These are phyloP conservation scores for Halisarca cf. caerulea DNA, from an alignment of 37 sponge, comb jelly and placozoan genomes.

Conservation along the genomic window DNA sequence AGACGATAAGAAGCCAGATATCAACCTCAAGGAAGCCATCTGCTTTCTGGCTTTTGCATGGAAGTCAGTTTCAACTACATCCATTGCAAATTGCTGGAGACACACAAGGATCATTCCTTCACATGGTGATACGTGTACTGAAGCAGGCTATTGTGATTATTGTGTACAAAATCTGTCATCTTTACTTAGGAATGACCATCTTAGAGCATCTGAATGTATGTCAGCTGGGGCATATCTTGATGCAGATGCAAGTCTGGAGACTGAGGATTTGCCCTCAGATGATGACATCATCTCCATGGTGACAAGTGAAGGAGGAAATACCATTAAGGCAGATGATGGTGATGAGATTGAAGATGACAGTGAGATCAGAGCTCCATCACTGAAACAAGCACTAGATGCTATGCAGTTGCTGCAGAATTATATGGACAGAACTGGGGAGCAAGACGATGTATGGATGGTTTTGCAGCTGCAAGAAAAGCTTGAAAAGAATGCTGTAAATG, in stretches of 20 bases:
- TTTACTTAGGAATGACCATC: neutral
- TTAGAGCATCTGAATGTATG: neutral
- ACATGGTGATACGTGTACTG: neutral
- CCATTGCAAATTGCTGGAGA: slow-evolving; percentile 9
- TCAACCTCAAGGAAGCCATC: slow-evolving; percentile 8
- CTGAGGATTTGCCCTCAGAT: slow-evolving; percentile 22
- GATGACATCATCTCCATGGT: slow-evolving; percentile 24
- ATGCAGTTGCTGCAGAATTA: neutral
- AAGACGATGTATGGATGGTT: neutral
- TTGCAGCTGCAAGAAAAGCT: neutral
- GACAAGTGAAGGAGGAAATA: neutral
- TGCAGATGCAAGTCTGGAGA: neutral
- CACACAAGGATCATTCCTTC: slow-evolving; percentile 3
- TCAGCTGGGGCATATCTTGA: neutral
- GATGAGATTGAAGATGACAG: neutral
- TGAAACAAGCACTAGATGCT: slow-evolving; percentile 13
- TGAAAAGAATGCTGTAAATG: neutral
- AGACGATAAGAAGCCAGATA: neutral
- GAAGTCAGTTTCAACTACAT: slow-evolving; percentile 8
- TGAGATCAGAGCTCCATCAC: neutral
- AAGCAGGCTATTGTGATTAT: too few relatives aligned
- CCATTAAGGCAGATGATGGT: neutral
- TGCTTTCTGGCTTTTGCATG: neutral
- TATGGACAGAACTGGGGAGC: neutral
- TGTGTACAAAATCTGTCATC: neutral